Base-by-base conservation (phyloP, 1,140 invertebrate genomes). In the Lysiphlebus fabarum region DNA sequence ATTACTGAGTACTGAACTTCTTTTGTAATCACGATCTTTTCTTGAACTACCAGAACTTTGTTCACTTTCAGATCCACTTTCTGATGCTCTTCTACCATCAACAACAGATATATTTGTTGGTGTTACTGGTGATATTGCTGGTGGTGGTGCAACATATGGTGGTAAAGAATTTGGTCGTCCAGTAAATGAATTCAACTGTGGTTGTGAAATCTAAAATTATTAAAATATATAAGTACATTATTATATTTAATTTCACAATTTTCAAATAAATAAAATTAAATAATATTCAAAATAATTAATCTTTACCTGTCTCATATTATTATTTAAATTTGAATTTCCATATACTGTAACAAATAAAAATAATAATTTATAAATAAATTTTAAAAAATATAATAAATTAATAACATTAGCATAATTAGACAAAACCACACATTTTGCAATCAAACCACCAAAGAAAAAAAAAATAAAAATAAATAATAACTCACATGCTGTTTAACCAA, bases 21-120 rank as follows among this genome's bases (percentile, higher is more conserved):
- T 70, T 49, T 79, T 81, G 51, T 73, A 75, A 63, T 81, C 78
- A 5, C 75, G 71, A 59, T 78, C 76, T 56, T 79, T 79, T 4
- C 78, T 72, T 59, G 65, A 70, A 38, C 70, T 66, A 36, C 64
- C 67, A n/a, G 66, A 64, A 33, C 70, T 80, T 34, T 80, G 77
- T 53, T 80, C 78, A 55, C 78, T 80, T 58, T 81, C 79, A 3
- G 78, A 78, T n/a, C 77, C 77, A 63, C 78, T 81, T 56, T 81
- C 78, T 1, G 77, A 78, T 11, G 74, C 69, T 66, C 76, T 68
- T 62, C 68, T 53, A 2, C 73, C 70, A 37, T 74, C 74, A 4
- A 79, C 70, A 1, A 77, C 71, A 5, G 71, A 65, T 1, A 72
- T 65, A 48, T 62, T 72, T 26, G 17, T 26, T 50, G 70, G 67